Conservation (phyloP, 53 echinoderm and acorn worm species). For the Mesocentrotus franciscanus region DNA sequence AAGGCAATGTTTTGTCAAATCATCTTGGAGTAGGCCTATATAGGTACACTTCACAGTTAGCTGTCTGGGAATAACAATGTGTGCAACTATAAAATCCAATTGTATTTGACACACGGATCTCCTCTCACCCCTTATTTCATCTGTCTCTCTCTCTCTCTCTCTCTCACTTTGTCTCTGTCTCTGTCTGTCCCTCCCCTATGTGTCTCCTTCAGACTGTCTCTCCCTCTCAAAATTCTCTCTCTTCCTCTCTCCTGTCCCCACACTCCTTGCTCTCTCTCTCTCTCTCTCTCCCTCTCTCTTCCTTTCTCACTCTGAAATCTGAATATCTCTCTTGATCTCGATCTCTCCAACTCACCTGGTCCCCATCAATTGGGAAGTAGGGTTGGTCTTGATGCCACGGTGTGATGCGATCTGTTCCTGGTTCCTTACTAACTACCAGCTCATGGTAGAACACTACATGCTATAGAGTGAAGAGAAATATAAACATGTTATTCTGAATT, state of each 20-base stretch:
- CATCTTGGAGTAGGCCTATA: too few relatives aligned
- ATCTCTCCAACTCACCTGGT: slow-evolving; percentile 31
- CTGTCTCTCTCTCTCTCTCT: background rate
- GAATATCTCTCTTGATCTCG: background rate
- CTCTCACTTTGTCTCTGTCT: background rate
- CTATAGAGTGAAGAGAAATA: slow-evolving; percentile 25
- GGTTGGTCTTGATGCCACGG: slow-evolving; percentile 76
- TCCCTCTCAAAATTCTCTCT: background rate
- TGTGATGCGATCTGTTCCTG: slow-evolving; percentile 65
- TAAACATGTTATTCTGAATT: background rate
- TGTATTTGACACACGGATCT: too few relatives aligned
- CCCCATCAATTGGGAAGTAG: slow-evolving; percentile 71
- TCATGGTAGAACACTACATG: slow-evolving; percentile 72
- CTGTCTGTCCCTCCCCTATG: background rate
- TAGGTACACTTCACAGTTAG: background rate
- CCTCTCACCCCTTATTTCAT: background rate
- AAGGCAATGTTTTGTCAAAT: too few relatives aligned
- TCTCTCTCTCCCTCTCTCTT: background rate
- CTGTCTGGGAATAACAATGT: too few relatives aligned
- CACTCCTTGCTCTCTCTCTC: background rate
- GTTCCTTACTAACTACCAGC: slow-evolving; percentile 69
- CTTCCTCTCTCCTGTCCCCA: background rate
- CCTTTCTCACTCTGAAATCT: background rate
- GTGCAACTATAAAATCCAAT: too few relatives aligned
- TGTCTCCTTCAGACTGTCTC: background rate